Evolutionary conservation across 2,797 vertebrate species (phyloP), one percentile per base, ranked within the genome.

Genomic region (Leptoclinus maculatus): DNA sequence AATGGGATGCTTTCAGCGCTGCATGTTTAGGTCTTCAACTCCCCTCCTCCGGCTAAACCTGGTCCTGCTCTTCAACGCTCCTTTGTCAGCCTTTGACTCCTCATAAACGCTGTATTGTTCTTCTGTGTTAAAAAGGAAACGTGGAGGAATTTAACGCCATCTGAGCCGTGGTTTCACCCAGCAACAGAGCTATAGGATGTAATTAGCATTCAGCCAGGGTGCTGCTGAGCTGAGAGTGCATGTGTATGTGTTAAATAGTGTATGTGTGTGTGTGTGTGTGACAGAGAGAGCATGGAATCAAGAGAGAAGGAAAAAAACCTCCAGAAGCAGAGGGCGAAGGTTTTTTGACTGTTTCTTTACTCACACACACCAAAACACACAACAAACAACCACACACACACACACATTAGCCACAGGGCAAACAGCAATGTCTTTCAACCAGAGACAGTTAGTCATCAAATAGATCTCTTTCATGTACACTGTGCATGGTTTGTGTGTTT

Each of bases 161-260:
- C 81, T 76, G 82, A 69, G 71, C 68, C 43, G 41, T 10, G 17
- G 39, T 71, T 84, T 79, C 68, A 87, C 87, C 85, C 80, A 39
- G 85, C 71, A 84, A 88, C 89, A 86, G 47, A 72, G 53, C 79
- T 88, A 85, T 90, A 90, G 87, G 80, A 76, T 89, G 82, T 66
- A 83, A 90, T 92, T 91, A 90, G 73, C 68, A 91, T 90, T 90
- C 90, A 69, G 65, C 47, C 14, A 10, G 69, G 38, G 60, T 79
- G 63, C 62, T 47, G 63, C 19, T 0, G 14, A 49, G 32, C 53
- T 67, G 47, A 39, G 47, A 60, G 23, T 41, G 53, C 17, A 9
- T 54, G 68, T 69, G 43, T 47, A 17, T 29, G 58, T 66, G 60
- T 60, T 69, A 41, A 34, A 66, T 21, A 32, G 47, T 23, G 5